Evolutionary conservation across 2,113 vertebrate genomes (phyloP), one percentile per base, ranked within the genome.

Genomic region (Ranitomeya imitator): DNA sequence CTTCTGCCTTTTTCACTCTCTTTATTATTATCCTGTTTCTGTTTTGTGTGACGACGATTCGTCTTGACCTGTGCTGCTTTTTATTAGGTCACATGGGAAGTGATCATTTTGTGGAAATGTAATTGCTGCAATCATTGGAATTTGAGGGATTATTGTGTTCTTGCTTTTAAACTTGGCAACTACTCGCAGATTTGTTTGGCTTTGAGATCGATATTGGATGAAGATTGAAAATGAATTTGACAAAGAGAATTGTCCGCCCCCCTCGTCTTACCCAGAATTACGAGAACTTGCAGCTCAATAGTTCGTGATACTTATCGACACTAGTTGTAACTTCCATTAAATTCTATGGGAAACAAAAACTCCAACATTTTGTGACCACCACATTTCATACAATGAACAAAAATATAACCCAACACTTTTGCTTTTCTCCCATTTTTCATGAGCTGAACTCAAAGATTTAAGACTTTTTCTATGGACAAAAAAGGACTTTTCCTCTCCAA

Each of bases 141-240:
- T n/a, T 3, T 9, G 45, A 78, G 8, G 0, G 74, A 77, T 77
- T 77, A 77, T 45, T 54, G 9, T 78, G 10, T 21, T 78, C 76
- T 78, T 78, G 76, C 52, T 77, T 74, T 37, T 73, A 74, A 51
- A 74, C 71, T 74, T 78, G 76, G 76, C 76, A 78, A 78, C 54
- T 54, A 52, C 19, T 54, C 21, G 0, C 19, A 19, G 16, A 77
- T 52, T 77, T 54, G 6, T n/a, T 78, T 78, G 76, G 76, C 76
- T 78, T 78, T 78, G 18, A 78, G 21, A 78, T 78, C 51, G n/a
- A n/a, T 78, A 78, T 78, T 78, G 76, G 31, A 78, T 13, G 19
- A 78, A 6, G 54, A 54, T 52, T 51, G 37, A 54, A 54, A 78
- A 51, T n/a, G 45, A 78, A 54, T 78, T n/a, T 54, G 45, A 51